Conservation (phyloP, 2,888 invertebrate genomes). For the Heliconius ismenius region DNA sequence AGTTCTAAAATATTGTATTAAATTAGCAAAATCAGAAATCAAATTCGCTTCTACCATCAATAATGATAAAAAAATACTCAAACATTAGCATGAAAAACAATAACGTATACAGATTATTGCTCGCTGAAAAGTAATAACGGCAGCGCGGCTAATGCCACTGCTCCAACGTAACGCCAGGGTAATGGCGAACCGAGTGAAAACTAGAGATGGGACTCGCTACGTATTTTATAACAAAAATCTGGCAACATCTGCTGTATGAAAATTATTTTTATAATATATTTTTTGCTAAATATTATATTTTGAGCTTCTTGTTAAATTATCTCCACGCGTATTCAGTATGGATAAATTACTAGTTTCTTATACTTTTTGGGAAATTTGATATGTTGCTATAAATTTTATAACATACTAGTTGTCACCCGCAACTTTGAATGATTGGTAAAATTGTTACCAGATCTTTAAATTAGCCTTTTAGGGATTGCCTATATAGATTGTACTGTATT, state of each 20-base stretch:
- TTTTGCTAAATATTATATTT: background rate
- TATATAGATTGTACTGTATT: too few species aligned
- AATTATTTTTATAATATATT: background rate
- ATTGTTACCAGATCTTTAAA: too few species aligned
- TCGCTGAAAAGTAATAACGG: constrained; percentile 55
- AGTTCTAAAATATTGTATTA: too few species aligned
- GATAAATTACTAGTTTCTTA: too few species aligned
- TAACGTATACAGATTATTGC: constrained; percentile 43
- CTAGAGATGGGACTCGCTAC: background rate
- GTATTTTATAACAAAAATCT: constrained; percentile 4
- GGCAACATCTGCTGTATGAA: constrained; percentile 8
- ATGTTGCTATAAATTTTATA: too few species aligned
- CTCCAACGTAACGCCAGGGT: constrained; percentile 37
- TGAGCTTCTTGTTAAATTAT: background rate
- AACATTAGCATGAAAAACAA: constrained; percentile 11
- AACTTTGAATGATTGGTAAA: too few species aligned
- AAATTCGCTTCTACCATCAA: background rate
- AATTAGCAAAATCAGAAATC: background rate
- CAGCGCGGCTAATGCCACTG: constrained; percentile 56
- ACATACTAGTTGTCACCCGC: too few species aligned
- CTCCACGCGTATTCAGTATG: too few species aligned
- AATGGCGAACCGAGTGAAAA: constrained; percentile 28
- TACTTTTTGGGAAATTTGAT: too few species aligned
- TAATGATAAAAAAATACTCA: background rate
- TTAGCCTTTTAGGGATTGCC: too few species aligned